Base-by-base conservation (phyloP, 2,113 vertebrate genomes). In the Gadus chalcogrammus region DNA sequence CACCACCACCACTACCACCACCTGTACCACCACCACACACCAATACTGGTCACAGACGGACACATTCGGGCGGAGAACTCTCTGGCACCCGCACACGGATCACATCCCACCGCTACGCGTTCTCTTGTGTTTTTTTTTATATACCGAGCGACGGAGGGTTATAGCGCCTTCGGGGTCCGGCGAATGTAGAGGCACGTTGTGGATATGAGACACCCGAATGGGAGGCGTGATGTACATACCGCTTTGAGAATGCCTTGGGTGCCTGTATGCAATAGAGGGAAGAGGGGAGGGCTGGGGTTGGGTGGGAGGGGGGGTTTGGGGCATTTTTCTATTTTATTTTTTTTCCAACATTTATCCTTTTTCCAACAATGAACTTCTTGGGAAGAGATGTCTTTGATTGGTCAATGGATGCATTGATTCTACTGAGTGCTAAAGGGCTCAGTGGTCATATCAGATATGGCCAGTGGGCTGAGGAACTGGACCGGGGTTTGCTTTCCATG, bases 401-500 rank as follows among this genome's bases (percentile, higher is more conserved):
- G 82, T 64, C 69, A 71, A 56, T 67, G 71, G 77, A 83, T 75
- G 77, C 79, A 60, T 84, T 4, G 60, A 80, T 83, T 85, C 82
- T 88, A 76, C 83, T 84, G 83, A 84, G 74, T 73, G 82, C 73
- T 85, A 76, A 87, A 85, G 81, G 85, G 85, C 82, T 71, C 81
- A 27, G 73, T 79, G 84, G 87, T 88, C 90, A 88, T 90, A 90
- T 91, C 78, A 90, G 79, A 90, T 90, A 87, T 89, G 87, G 62
- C 86, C 84, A 79, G 66, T 74, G 84, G 74, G 84, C 83, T 82
- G 80, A 83, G 74, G 65, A 80, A 78, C 76, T 76, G 85, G 84
- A 86, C 70, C 67, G 61, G 75, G 74, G 74, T 90, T 88, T 89
- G 85, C 79, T 87, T 84, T 82, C 20, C 71, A 85, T 59, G 75